These are phyloP conservation scores for Hemichromis elongatus DNA, from an alignment of 2,113 vertebrate genomes.

Conservation along the genomic window DNA sequence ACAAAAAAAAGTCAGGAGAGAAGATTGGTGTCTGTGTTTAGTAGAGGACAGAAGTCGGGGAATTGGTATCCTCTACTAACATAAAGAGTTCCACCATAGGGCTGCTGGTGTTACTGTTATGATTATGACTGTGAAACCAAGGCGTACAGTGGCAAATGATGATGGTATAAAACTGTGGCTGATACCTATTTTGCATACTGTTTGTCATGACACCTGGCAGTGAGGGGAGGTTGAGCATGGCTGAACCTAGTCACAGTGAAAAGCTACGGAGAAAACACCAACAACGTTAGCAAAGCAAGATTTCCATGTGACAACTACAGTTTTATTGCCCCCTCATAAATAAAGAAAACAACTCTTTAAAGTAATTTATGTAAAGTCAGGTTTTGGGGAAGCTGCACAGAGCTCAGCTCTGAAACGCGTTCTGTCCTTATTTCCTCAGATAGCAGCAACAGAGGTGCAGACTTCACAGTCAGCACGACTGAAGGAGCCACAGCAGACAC, in stretches of 20 bases:
- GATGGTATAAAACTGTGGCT: neutral
- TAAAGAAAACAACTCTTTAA: neutral
- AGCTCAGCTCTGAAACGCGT: neutral
- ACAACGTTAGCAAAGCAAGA: neutral
- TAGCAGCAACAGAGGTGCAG: neutral
- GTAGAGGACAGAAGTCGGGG: neutral
- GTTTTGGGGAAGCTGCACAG: neutral
- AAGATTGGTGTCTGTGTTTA: neutral
- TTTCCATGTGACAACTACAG: neutral
- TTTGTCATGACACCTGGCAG: accelerated
- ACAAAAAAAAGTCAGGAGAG: neutral
- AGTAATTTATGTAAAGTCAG: neutral
- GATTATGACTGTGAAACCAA: neutral
- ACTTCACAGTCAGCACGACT: neutral
- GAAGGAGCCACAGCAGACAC: neutral
- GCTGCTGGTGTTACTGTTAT: no score
- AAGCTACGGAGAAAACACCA: neutral
- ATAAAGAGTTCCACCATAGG: neutral
- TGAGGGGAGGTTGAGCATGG: neutral
- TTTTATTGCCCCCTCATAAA: no score
- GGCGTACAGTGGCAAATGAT: accelerated
- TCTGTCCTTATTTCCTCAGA: neutral
- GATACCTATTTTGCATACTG: neutral
- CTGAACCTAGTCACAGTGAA: neutral
- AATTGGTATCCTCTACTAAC: neutral